A percentile compares a stretch with the other conserved stretches of the same genome.
These are phyloP conservation scores for Aproaerema taeniolella DNA, from an alignment of 2,888 invertebrate genomes.

Conservation along the genomic window DNA sequence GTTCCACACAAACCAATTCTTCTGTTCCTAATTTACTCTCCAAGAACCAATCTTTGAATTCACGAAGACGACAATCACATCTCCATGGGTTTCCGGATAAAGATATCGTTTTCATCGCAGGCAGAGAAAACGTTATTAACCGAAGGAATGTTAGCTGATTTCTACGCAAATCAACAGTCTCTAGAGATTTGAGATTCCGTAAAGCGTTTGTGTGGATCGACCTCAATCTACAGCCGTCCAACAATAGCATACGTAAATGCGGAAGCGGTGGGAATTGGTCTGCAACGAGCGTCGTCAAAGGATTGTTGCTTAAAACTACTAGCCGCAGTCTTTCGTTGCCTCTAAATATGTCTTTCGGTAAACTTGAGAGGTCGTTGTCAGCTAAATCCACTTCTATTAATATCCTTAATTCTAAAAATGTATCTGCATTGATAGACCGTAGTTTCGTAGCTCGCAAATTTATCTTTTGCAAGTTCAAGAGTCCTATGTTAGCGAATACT, in stretches of 20 bases:
- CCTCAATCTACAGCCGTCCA: constrained; percentile 87
- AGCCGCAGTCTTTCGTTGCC: constrained; percentile 90
- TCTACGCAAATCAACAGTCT: constrained; percentile 87
- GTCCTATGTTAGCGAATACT: constrained; percentile 86
- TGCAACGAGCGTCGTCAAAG: constrained; percentile 82
- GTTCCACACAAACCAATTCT: constrained; percentile 85
- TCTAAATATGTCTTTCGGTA: constrained; percentile 88
- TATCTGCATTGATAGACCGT: constrained; percentile 86
- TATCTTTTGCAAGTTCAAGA: constrained; percentile 90
- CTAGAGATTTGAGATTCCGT: constrained; percentile 83
- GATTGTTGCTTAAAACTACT: constrained; percentile 89
- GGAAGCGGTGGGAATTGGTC: constrained; percentile 90
- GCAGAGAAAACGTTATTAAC: constrained; percentile 80
- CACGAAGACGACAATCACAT: constrained; percentile 91
- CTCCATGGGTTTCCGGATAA: constrained; percentile 93
- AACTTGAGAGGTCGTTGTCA: constrained; percentile 84
- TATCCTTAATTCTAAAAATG: constrained; percentile 91
- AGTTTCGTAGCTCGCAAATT: constrained; percentile 87
- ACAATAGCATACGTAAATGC: constrained; percentile 87
- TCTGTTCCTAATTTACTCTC: constrained; percentile 86
- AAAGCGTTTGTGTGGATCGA: constrained; percentile 87
- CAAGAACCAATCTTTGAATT: constrained; percentile 90
- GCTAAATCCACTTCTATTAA: constrained; percentile 92
- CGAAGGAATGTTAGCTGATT: constrained; percentile 84
- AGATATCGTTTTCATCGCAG: constrained; percentile 87